Conservation (phyloP, 2,888 invertebrate species). For the Hypomecis atomaria region DNA sequence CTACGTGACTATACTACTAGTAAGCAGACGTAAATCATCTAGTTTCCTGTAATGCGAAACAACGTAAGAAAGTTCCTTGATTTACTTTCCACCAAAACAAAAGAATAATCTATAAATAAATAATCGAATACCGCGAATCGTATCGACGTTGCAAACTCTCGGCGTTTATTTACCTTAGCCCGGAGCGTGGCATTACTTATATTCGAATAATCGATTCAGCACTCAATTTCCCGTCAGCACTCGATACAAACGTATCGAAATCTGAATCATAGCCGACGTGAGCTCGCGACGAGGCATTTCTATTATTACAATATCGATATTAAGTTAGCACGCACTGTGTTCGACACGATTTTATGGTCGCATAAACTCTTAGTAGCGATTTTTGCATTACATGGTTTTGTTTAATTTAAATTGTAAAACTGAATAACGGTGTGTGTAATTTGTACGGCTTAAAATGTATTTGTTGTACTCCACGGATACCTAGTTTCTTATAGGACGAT, state of each 20-base stretch:
- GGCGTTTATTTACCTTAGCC: constrained; percentile 61
- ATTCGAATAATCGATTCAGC: constrained; percentile 70
- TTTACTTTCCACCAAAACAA: constrained; percentile 12
- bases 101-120: constrained; percentile 42
- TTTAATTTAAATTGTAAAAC: too few relatives aligned
- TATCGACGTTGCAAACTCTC: constrained; percentile 49
- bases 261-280: constrained; percentile 63
- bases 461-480: too few relatives aligned
- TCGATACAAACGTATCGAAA: constrained; percentile 68
- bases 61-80: not conserved
- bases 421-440: not conserved
- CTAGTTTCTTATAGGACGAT: too few relatives aligned
- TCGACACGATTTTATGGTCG: constrained; percentile 22
- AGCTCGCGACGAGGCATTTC: constrained; percentile 55
- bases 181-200: constrained; percentile 64
- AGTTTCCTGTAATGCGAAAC: not conserved
- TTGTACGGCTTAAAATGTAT: too few relatives aligned
- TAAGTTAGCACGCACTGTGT: constrained; percentile 30
- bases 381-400: too few relatives aligned
- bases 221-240: constrained; percentile 65
- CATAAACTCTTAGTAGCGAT: too few relatives aligned
- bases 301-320: constrained; percentile 56
- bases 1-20: too few relatives aligned
- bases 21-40: not conserved
- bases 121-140: constrained; percentile 39